Conservation (phyloP, 2,113 vertebrate genomes). For the Protobothrops flavoviridis region DNA sequence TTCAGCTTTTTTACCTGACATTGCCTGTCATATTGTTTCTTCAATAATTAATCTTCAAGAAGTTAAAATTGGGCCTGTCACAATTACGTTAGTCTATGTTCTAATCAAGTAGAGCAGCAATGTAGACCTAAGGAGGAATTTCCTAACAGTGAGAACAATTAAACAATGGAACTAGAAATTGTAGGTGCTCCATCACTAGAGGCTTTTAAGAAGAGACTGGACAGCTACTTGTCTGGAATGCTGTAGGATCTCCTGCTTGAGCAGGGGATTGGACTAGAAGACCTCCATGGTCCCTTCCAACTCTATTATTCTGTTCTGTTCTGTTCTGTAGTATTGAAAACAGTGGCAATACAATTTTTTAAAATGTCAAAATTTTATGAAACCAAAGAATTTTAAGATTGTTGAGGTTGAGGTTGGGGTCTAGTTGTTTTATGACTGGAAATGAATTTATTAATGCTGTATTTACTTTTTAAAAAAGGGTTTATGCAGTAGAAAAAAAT, state of each 20-base stretch:
- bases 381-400: not conserved
- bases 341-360: no score
- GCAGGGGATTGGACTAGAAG: not conserved
- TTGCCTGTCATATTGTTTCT: not conserved
- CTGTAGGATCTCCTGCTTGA: not conserved
- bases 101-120: not conserved
- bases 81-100: not conserved
- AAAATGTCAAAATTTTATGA: not conserved
- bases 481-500: not conserved
- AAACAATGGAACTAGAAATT: not conserved
- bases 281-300: not conserved
- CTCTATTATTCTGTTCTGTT: not conserved
- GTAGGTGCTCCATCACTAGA: not conserved
- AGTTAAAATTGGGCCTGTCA: not conserved
- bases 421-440: not conserved
- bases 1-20: not conserved
- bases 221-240: not conserved
- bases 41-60: not conserved
- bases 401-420: not conserved
- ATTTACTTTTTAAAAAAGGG: not conserved
- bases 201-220: not conserved
- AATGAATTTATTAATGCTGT: not conserved
- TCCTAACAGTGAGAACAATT: not conserved
- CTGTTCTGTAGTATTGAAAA: not conserved
- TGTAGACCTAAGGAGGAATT: not conserved